Conservation (phyloP, 2,888 invertebrate genomes). For the Scelioninae gen. 2 region DNA sequence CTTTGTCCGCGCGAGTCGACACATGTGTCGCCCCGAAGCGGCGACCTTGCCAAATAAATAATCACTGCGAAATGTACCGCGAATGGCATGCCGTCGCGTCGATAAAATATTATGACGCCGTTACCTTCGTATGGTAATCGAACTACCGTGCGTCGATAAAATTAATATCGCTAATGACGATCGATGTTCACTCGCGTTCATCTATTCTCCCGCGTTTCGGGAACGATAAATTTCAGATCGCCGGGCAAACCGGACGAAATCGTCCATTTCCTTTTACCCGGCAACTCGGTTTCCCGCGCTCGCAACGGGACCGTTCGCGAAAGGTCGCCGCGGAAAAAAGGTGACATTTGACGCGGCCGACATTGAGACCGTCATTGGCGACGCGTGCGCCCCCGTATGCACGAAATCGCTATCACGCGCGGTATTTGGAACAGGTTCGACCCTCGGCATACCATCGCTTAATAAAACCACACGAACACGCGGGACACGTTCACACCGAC, state of each 20-base stretch:
- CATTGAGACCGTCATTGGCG: slow-evolving; percentile 35
- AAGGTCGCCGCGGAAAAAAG: not conserved
- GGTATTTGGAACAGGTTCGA: slow-evolving; percentile 72
- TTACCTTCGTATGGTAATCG: slow-evolving; percentile 41
- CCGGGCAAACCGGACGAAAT: slow-evolving; percentile 14
- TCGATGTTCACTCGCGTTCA: slow-evolving; percentile 19
- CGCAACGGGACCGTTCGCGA: too few relatives aligned
- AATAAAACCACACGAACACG: slow-evolving; percentile 62
- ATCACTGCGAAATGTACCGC: slow-evolving; percentile 2
- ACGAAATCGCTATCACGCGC: slow-evolving; percentile 40
- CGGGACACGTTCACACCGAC: slow-evolving; percentile 40
- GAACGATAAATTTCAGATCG: slow-evolving; percentile 11
- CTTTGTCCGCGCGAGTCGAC: too few relatives aligned
- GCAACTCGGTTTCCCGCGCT: too few relatives aligned
- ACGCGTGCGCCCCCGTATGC: slow-evolving; percentile 49
- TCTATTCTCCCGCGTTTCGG: not conserved
- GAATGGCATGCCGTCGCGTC: slow-evolving; percentile 4
- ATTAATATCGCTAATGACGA: slow-evolving; percentile 34
- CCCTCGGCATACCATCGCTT: slow-evolving; percentile 66
- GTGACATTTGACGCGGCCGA: slow-evolving; percentile 7
- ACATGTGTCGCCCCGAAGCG: too few relatives aligned
- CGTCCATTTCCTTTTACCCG: too few relatives aligned
- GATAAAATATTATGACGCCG: slow-evolving; percentile 27
- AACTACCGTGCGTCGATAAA: slow-evolving; percentile 37
- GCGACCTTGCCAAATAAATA: too few relatives aligned